Evolutionary conservation across 2,888 invertebrate species (phyloP), one percentile per base, ranked within the genome.

Genomic region (Melanargia galathea): DNA sequence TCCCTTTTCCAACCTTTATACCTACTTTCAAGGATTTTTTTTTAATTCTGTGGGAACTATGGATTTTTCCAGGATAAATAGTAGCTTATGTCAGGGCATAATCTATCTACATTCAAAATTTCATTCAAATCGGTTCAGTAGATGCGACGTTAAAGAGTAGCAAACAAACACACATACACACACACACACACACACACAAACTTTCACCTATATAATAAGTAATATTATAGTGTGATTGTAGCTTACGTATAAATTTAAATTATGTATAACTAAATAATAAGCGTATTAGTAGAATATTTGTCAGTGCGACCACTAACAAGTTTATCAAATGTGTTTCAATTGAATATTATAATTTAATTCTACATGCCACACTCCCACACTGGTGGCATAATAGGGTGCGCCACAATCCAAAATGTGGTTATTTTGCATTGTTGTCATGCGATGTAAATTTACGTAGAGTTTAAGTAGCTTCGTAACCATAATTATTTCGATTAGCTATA

Each of bases 271-370:
- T n/a, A n/a, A 35, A 35, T 35, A 35, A 35, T 35, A 35, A 10
- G 22, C 18, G 16, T 16, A 26, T 6, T 26, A 16, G 16, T 11
- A 49, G 22, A 52, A 43, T 60, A 52, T 64, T 64, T 60, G 26
- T 45, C 11, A 57, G 38, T n/a, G 38, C 8, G 13, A 51, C 51
- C 51, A 57, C 60, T 60, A 56, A 45, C 60, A 64, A 57, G 24
- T 48, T 26, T 56, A 48, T 62, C 38, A 56, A 62, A 54, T 45
- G 26, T 18, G 60, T 60, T 30, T 26, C 43, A 45, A 52, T 60
- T 52, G 52, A 20, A 26, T 38, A 48, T 16, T 33, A 52, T 60
- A 52, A 45, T 52, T 26, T 30, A 60, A 20, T 45, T 18, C 22
- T 40, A 52, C 20, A 60, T 43, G 58, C 26, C 45, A 33, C 45